Evolutionary conservation across 2,888 invertebrate genomes (phyloP).

Genomic region (Eueremaeus valkanovi): DNA sequence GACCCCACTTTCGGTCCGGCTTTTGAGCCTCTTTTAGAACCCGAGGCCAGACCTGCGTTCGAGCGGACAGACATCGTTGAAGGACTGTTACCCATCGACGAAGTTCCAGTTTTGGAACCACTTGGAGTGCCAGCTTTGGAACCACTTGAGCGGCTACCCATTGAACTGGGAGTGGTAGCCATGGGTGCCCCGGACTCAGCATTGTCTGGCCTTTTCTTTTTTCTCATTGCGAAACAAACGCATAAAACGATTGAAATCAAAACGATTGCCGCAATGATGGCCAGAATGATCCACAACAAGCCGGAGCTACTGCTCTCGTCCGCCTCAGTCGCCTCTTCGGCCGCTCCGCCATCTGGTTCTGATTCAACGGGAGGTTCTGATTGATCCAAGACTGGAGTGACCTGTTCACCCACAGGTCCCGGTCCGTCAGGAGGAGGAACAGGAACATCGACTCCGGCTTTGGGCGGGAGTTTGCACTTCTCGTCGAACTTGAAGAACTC

Average conservation of each 20-base stretch:
- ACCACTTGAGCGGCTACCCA: neutral
- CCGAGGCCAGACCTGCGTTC: neutral
- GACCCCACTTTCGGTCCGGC: neutral
- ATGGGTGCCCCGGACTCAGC: neutral
- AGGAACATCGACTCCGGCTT: neutral
- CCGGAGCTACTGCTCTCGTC: neutral
- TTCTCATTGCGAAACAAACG: neutral
- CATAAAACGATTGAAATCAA: neutral
- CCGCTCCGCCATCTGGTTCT: neutral
- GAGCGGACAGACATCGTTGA: neutral
- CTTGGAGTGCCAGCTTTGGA: neutral
- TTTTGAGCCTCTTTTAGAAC: neutral
- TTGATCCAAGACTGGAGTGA: neutral
- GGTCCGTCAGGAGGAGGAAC: neutral
- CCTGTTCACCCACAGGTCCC: neutral
- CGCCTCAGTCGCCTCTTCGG: neutral
- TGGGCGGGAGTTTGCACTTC: neutral
- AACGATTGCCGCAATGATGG: neutral
- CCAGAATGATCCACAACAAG: neutral
- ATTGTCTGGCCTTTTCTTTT: neutral
- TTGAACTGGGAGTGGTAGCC: neutral
- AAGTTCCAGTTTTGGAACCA: neutral
- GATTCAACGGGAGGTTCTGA: neutral
- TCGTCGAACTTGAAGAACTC: neutral
- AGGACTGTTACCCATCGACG: neutral